Evolutionary conservation across 2,113 vertebrate genomes (phyloP).

Genomic region (Dromas ardeola): DNA sequence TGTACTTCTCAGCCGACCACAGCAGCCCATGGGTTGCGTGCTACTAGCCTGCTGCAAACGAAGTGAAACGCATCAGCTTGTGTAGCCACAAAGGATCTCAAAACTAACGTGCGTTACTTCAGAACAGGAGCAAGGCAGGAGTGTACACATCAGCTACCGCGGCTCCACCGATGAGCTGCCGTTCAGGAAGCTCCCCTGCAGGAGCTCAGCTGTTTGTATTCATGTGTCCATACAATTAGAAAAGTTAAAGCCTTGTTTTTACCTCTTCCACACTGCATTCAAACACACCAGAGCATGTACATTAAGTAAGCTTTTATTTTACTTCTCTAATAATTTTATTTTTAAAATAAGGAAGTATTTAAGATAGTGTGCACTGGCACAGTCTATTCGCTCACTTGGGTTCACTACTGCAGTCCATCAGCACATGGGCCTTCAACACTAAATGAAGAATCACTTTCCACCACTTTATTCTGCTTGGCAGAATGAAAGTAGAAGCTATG

Average conservation of each 20-base stretch:
- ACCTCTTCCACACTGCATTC: not conserved
- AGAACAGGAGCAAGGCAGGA: not conserved
- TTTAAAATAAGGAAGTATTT: not conserved
- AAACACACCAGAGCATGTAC: not conserved
- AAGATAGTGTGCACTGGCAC: not conserved
- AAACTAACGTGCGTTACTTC: not conserved
- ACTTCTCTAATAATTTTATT: not conserved
- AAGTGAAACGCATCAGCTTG: not conserved
- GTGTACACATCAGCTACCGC: not conserved
- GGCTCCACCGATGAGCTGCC: not conserved
- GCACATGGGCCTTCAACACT: not conserved
- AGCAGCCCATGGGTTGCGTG: fast-evolving
- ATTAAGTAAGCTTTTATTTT: not conserved
- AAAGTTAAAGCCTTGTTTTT: not conserved
- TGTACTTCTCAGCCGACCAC: fast-evolving
- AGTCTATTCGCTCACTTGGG: not conserved
- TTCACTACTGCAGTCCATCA: not conserved
- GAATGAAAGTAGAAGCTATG: not conserved
- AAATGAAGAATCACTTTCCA: not conserved
- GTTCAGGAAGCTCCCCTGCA: not conserved
- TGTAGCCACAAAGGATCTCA: not conserved
- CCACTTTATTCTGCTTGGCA: not conserved
- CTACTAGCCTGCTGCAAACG: not conserved
- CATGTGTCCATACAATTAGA: not conserved
- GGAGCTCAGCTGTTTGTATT: not conserved